These are phyloP conservation scores for Cantharis flavilabris DNA, from an alignment of 2,888 invertebrate genomes.

Conservation along the genomic window DNA sequence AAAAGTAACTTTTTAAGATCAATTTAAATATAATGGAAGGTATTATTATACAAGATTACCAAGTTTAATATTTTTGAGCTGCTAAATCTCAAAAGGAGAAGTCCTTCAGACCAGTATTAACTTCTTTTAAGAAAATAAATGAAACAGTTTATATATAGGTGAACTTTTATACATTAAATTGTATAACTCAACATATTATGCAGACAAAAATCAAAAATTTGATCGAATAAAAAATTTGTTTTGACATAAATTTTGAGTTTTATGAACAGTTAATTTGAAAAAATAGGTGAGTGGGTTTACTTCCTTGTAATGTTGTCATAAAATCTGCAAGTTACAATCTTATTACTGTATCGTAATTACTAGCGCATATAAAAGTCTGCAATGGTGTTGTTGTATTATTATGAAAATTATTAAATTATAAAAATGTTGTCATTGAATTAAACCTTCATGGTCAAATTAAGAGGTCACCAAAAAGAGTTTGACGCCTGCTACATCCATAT, in stretches of 20 bases:
- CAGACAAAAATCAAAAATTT: too few species aligned
- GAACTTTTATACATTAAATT: background rate
- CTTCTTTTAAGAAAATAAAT: background rate
- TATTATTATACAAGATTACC: background rate
- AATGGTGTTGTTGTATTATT: background rate
- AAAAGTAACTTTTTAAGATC: slow-evolving; percentile 8
- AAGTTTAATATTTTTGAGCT: background rate
- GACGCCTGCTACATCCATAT: slow-evolving; percentile 20
- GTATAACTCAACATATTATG: background rate
- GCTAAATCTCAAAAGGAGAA: background rate
- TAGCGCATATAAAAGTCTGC: background rate
- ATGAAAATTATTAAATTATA: background rate
- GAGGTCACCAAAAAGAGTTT: slow-evolving; percentile 16
- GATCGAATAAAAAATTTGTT: too few species aligned
- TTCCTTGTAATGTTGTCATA: background rate
- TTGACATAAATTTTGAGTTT: too few species aligned
- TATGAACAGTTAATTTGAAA: background rate
- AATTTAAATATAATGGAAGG: slow-evolving; percentile 18
- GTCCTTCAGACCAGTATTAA: background rate
- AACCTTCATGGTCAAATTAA: slow-evolving; percentile 17
- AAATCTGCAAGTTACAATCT: background rate
- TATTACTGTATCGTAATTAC: background rate
- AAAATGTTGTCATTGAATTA: slow-evolving; percentile 13
- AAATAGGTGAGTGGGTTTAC: background rate
- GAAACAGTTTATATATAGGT: too few species aligned